These are phyloP conservation scores for Athripsodes cinereus DNA, from an alignment of 2,888 invertebrate species.

Conservation along the genomic window DNA sequence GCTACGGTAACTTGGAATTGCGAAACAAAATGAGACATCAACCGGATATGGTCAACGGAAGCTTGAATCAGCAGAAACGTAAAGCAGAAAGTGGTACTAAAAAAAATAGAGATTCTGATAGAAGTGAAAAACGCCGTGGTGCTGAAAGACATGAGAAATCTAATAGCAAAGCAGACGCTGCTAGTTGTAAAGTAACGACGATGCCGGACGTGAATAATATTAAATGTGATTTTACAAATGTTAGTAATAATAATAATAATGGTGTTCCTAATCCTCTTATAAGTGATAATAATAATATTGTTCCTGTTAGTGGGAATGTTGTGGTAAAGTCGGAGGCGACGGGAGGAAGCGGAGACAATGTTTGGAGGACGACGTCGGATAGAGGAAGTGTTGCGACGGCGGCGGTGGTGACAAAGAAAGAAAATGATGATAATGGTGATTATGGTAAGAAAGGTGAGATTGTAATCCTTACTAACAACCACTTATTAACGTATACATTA, in stretches of 20 bases:
- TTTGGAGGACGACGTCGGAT: no score
- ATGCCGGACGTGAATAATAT: neutral
- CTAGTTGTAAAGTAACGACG: neutral
- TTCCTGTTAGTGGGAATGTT: no score
- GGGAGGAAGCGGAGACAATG: no score
- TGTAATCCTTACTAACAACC: neutral
- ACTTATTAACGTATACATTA: neutral
- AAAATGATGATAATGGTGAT: neutral
- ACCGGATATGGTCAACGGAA: slow-evolving; percentile 3
- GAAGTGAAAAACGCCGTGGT: neutral
- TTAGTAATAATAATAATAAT: no score
- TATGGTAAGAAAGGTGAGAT: neutral
- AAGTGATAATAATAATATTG: no score
- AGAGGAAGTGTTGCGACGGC: neutral
- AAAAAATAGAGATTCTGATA: neutral
- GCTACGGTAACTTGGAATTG: slow-evolving; percentile 46
- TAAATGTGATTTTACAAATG: no score
- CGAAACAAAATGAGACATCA: slow-evolving; percentile 31
- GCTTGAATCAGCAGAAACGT: slow-evolving; percentile 4
- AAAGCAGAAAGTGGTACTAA: slow-evolving; percentile 4
- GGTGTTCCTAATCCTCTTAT: no score
- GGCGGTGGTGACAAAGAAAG: neutral
- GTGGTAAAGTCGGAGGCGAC: no score
- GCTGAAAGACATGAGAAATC: no score
- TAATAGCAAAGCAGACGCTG: neutral